Evolutionary conservation across 2,797 vertebrate genomes (phyloP).

Genomic region (Scomberomorus guttatus): DNA sequence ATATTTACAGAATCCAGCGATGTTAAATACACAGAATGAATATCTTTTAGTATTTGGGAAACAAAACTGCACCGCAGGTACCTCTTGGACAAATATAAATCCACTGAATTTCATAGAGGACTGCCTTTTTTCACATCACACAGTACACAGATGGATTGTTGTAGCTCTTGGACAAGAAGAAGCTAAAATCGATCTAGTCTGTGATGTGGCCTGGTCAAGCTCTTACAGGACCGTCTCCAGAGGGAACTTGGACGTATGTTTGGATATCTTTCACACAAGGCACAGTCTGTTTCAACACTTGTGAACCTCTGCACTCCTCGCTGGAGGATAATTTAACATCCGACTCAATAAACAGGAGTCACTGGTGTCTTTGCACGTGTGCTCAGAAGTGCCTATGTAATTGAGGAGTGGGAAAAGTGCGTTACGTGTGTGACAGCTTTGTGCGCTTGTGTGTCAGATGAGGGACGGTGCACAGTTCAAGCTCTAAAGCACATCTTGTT

Average conservation of each 20-base stretch:
- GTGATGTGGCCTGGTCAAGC: constrained; percentile 69
- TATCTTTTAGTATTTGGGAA: constrained; percentile 23
- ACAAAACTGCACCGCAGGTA: constrained; percentile 54
- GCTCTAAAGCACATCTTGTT: constrained; percentile 52
- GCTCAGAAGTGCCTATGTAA: constrained; percentile 43
- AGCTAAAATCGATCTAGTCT: constrained; percentile 45
- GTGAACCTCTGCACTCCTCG: constrained; percentile 58
- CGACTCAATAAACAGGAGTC: constrained; percentile 77
- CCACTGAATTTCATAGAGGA: constrained; percentile 30
- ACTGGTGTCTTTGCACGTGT: constrained; percentile 60
- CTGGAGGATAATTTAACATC: constrained; percentile 77
- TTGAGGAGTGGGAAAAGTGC: constrained; percentile 42
- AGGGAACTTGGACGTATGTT: constrained; percentile 70
- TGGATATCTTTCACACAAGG: constrained; percentile 74
- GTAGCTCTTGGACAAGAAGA: constrained; percentile 60
- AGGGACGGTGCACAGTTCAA: constrained; percentile 45
- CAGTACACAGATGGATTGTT: constrained; percentile 57
- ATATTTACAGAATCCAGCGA: constrained; percentile 49
- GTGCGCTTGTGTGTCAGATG: constrained; percentile 42
- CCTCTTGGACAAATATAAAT: constrained; percentile 43
- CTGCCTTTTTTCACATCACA: constrained; percentile 42
- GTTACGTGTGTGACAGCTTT: constrained; percentile 51
- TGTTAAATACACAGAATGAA: constrained; percentile 32
- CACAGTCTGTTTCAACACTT: constrained; percentile 76
- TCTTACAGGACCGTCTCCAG: constrained; percentile 68